Conservation (phyloP, 37 sponge, comb jelly and placozoan species). For the Oopsacas minuta region DNA sequence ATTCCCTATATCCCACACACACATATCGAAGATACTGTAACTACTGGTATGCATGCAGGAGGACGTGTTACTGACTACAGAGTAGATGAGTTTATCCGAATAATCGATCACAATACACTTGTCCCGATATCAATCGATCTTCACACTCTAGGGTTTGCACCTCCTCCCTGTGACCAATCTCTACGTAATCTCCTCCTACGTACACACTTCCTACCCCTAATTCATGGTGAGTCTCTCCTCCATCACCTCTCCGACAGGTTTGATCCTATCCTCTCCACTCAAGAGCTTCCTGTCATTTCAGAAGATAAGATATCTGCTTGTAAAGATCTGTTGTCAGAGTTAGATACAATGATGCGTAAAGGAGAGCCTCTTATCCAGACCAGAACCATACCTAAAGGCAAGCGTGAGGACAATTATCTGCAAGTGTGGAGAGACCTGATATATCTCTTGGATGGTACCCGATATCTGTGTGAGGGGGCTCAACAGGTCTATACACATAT, state of each 20-base stretch:
- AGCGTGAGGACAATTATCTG: slow-evolving; percentile 67
- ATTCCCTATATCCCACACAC: slow-evolving; percentile 34
- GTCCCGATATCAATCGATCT: not conserved
- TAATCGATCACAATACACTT: not conserved
- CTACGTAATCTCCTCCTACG: not conserved
- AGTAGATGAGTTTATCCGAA: slow-evolving; percentile 15
- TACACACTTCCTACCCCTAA: not conserved
- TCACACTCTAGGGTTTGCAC: not conserved
- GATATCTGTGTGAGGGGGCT: not conserved
- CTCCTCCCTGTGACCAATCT: not conserved
- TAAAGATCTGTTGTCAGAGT: not conserved
- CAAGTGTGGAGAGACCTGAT: slow-evolving; percentile 57
- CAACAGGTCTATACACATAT: not conserved
- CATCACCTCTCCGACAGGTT: slow-evolving; percentile 4
- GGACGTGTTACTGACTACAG: slow-evolving; percentile 82
- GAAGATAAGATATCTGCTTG: not conserved
- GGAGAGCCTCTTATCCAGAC: slow-evolving; percentile 1
- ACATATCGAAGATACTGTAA: slow-evolving; percentile 70
- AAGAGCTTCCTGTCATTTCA: not conserved
- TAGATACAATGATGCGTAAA: slow-evolving; percentile 2
- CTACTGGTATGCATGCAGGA: slow-evolving; percentile 72
- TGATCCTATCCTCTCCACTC: not conserved
- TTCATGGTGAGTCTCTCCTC: not conserved
- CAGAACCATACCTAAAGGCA: not conserved
- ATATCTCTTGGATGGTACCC: slow-evolving; percentile 7